A percentile compares a stretch with the other conserved stretches of the same genome.
Conservation (phyloP, 2,888 invertebrate genomes). For the Maniola hyperantus region DNA sequence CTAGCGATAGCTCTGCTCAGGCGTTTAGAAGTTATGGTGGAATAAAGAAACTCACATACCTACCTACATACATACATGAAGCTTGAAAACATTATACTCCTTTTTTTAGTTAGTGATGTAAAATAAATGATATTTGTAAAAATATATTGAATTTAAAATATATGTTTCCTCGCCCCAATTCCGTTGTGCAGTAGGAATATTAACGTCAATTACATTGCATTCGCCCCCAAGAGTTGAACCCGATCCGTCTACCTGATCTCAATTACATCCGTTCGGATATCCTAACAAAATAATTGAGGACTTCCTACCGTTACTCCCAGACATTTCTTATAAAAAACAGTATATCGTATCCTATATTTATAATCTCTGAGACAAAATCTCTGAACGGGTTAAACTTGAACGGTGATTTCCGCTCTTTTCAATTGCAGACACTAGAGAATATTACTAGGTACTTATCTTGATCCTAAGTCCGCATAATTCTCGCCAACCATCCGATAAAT, state of each 20-base stretch:
- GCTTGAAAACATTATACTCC: neutral
- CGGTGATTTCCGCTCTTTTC: conserved; percentile 66
- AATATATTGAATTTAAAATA: neutral
- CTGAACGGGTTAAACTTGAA: conserved; percentile 64
- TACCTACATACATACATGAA: too few species aligned
- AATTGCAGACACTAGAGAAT: conserved; percentile 24
- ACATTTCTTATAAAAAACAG: conserved; percentile 53
- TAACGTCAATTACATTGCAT: conserved; percentile 26
- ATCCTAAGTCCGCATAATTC: conserved; percentile 24
- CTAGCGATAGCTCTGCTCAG: too few species aligned
- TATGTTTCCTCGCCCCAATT: conserved; percentile 3
- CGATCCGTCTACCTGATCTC: conserved; percentile 60
- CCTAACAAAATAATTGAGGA: conserved; percentile 70
- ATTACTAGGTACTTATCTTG: conserved; percentile 24
- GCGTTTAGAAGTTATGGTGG: too few species aligned
- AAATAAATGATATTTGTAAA: too few species aligned
- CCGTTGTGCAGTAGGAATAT: conserved; percentile 27
- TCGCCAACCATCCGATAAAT: conserved; percentile 14
- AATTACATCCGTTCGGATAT: conserved; percentile 71
- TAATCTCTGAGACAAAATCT: conserved; percentile 63
- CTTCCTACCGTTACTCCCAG: conserved; percentile 72
- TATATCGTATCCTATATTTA: conserved; percentile 63
- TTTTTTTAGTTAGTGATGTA: too few species aligned
- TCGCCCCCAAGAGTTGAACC: conserved; percentile 37
- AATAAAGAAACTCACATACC: too few species aligned